Evolutionary conservation across 2,888 invertebrate genomes (phyloP).

Genomic region (Lepetodrilus schrolli): DNA sequence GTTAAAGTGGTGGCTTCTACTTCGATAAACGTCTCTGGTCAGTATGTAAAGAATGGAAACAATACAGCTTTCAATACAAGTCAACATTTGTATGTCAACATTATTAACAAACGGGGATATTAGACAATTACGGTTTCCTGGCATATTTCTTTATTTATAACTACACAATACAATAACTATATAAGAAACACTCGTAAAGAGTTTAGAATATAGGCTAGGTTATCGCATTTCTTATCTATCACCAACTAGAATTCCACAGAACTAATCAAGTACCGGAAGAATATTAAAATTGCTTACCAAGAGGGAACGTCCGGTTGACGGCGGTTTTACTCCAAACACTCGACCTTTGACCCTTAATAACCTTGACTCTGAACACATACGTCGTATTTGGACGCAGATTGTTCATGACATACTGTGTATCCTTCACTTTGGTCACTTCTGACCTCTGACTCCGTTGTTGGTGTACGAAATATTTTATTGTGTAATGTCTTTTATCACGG

Average conservation of each 20-base stretch:
- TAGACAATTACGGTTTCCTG: too few species aligned
- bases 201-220: too few species aligned
- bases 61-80: too few species aligned
- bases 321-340: conserved; percentile 39
- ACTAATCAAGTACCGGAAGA: neutral
- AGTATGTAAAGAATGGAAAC: neutral
- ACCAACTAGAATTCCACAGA: too few species aligned
- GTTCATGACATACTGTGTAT: conserved; percentile 12
- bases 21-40: neutral
- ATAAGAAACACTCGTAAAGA: too few species aligned
- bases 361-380: conserved; percentile 36
- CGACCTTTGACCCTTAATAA: conserved; percentile 29
- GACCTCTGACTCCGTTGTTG: neutral
- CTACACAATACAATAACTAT: too few species aligned
- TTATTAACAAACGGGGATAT: too few species aligned
- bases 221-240: too few species aligned
- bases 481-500: conserved; percentile 28
- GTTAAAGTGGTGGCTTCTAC: conserved; percentile 38
- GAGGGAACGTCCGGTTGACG: conserved; percentile 1
- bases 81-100: too few species aligned
- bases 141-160: too few species aligned
- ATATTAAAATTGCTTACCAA: neutral
- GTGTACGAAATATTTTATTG: conserved; percentile 29
- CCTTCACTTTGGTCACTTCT: conserved; percentile 21
- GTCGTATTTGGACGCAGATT: conserved; percentile 38